Evolutionary conservation across 64 coral and sea anemone species (phyloP).

Genomic region (Montipora capricornis): DNA sequence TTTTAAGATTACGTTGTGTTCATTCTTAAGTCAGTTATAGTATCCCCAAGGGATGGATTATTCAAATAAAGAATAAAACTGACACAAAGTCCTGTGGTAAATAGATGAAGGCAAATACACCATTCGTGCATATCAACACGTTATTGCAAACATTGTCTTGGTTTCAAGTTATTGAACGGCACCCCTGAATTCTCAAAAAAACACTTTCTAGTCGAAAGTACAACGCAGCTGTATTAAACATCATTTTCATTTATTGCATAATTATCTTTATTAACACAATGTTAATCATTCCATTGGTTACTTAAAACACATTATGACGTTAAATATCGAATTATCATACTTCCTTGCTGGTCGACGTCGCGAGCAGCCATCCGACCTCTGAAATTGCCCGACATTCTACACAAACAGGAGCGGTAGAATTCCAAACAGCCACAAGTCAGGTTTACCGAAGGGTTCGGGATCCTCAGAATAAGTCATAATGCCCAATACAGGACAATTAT

Average conservation of each 20-base stretch:
- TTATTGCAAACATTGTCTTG: neutral
- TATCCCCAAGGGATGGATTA: constrained; percentile 39
- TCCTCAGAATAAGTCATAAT: constrained; percentile 33
- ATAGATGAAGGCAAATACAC: neutral
- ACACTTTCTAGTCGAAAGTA: neutral
- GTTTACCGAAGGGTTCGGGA: neutral
- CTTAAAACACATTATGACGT: constrained; percentile 56
- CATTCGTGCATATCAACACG: neutral
- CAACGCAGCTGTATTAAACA: neutral
- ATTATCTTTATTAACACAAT: constrained; percentile 43
- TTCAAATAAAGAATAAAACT: neutral
- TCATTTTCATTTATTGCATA: neutral
- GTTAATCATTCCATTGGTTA: constrained; percentile 66
- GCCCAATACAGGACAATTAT: constrained; percentile 89
- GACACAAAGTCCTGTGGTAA: neutral
- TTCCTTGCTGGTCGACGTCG: neutral
- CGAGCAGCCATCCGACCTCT: neutral
- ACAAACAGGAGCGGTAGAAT: neutral
- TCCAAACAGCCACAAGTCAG: neutral
- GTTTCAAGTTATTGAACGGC: neutral
- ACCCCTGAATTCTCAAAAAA: neutral
- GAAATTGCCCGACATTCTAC: neutral
- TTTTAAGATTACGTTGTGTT: neutral
- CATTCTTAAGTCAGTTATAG: neutral
- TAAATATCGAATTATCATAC: constrained; percentile 4